These are phyloP conservation scores for Hirtodrosophila trivittata DNA, from an alignment of 2,888 invertebrate species.

Conservation along the genomic window DNA sequence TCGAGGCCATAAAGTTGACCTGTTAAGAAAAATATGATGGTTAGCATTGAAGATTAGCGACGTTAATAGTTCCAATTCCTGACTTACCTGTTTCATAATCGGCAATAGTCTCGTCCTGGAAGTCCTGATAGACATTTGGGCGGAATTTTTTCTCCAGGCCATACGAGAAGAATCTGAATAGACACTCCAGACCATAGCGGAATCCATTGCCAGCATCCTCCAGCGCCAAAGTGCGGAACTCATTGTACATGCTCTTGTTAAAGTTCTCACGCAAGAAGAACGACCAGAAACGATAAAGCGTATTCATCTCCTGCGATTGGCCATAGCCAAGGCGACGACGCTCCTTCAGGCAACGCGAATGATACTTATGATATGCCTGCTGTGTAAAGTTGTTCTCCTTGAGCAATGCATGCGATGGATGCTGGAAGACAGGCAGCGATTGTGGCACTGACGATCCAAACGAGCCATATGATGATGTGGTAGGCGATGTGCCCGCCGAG, in stretches of 20 bases:
- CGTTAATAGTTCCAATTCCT: too few relatives aligned
- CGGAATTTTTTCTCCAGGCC: conserved; percentile 98
- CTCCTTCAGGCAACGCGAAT: conserved; percentile 94
- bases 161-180: conserved; percentile 98
- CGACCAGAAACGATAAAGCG: conserved; percentile 99
- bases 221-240: conserved; percentile 94
- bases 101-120: conserved; percentile 95
- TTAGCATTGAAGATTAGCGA: background rate
- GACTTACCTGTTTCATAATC: conserved; percentile 93
- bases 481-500: conserved; percentile 91
- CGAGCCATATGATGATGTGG: conserved; percentile 84
- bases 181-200: conserved; percentile 93
- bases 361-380: conserved; percentile 98
- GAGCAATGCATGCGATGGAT: conserved; percentile 97
- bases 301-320: conserved; percentile 99
- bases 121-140: conserved; percentile 97
- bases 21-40: conserved; percentile 77
- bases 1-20: conserved; percentile 99
- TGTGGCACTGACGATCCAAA: conserved; percentile 92
- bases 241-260: conserved; percentile 98
- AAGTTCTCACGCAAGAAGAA: conserved; percentile 99
- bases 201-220: conserved; percentile 96
- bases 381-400: conserved; percentile 99
- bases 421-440: conserved; percentile 95
- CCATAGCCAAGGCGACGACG: conserved; percentile 96